Evolutionary conservation across 2,888 invertebrate genomes (phyloP).

Genomic region (Apocheima hispidaria): DNA sequence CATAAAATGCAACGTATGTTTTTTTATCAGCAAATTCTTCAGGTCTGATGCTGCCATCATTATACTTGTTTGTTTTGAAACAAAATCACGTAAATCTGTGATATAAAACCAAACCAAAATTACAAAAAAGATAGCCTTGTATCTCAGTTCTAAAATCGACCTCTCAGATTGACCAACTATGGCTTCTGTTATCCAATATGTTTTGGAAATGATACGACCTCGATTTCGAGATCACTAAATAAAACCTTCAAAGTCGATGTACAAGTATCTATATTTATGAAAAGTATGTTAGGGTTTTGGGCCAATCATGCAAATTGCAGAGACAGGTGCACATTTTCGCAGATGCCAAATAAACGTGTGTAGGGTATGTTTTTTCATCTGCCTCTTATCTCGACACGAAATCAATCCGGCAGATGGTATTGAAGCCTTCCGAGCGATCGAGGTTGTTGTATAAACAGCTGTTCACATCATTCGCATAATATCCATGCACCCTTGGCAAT

Average conservation of each 20-base stretch:
- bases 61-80: not conserved
- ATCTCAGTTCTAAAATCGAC: not conserved
- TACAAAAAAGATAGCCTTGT: not conserved
- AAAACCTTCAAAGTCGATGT: slow-evolving; percentile 10
- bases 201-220: slow-evolving; percentile 7
- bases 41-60: not conserved
- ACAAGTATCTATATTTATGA: not conserved
- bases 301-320: not conserved
- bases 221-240: not conserved
- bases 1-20: not conserved
- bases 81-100: not conserved
- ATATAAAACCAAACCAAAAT: not conserved
- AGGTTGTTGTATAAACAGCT: slow-evolving; percentile 40
- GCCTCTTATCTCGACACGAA: slow-evolving; percentile 46
- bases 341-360: slow-evolving; percentile 20
- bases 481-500: slow-evolving; percentile 21
- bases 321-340: slow-evolving; percentile 18
- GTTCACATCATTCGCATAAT: slow-evolving; percentile 28
- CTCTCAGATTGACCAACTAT: slow-evolving; percentile 24
- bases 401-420: slow-evolving; percentile 51
- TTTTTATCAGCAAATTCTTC: not conserved
- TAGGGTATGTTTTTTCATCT: slow-evolving; percentile 43
- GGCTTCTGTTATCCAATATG: slow-evolving; percentile 23
- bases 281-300: slow-evolving; percentile 7
- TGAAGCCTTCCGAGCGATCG: slow-evolving; percentile 43